Base-by-base conservation (phyloP, 1,140 invertebrate species). In the Sinonovacula constricta region DNA sequence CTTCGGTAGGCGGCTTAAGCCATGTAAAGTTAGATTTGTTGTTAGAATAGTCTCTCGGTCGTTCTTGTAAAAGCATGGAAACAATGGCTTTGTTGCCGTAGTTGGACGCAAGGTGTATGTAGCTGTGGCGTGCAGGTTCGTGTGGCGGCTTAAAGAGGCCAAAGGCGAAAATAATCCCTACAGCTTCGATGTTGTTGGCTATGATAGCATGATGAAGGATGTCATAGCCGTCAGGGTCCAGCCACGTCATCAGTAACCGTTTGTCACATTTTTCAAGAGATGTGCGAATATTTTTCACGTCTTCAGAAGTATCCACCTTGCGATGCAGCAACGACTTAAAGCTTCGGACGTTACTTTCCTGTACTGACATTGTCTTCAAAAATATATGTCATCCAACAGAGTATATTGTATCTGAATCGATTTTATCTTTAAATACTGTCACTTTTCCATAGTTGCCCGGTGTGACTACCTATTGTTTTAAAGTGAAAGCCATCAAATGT, bases 121-220 rank as follows among this genome's bases (percentile, higher is more conserved):
- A 88, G 14, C 83, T 78, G 28, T 77, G 65, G 5, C 66, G 53
- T 33, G 54, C 39, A 53, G 83, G 81, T 75, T 86, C 85, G 45
- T 87, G 82, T n/a, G 85, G 86, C 2, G 85, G 83, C 63, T 86
- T 85, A 77, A 87, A 88, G 10, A 79, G 66, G 49, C 87, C 87
- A 14, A 81, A 68, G 24, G 75, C 81, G 53, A 88, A 86, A 10
- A 88, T 78, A 0, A 80, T 53, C 5, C 80, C 82, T 0, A 85
- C 77, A 0, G 81, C 85, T 53, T 87, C 82, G 24, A 84, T 69
- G 49, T 87, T 88, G 56, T 85, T 84, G 0, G 84, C 54, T 49
- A 88, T 77, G 12, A 88, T 87, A 30, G 85, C 82, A 33, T 87
- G 83, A 56, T 88, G 87, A 2, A 88, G 65, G 0, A 88, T 71